Base-by-base conservation (phyloP, 2,888 invertebrate species). In the Andrena marginata region DNA sequence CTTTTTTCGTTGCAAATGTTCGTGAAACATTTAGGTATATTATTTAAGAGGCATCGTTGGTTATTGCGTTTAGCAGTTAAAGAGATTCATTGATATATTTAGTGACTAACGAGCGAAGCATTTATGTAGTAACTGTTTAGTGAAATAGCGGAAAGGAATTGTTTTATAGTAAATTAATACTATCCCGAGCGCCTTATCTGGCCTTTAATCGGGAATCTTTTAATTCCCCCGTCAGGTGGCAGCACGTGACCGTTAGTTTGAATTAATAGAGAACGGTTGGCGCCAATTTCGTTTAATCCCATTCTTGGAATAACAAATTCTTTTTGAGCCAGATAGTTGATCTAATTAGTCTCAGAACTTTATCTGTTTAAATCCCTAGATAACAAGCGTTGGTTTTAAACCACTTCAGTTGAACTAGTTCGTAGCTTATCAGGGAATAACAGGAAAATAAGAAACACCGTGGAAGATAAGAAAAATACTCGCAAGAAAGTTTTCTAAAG, bases 191-290 rank as follows among this genome's bases (percentile, higher is more conserved):
- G 31, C 10, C n/a, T 75, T 62, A 29, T 74, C 31, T 51, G 29
- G 65, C 26, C 64, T 68, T 20, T 69, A 62, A 65, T 70, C 31
- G 69, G 33, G 49, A 33, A 75, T 60, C 77, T 42, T 33, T 63
- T 54, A 2, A 60, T 48, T 63, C 42, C 6, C 35, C 59, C 86
- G 79, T 73, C 23, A 86, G 86, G 74, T 86, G 87, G 86, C 86
- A 87, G 87, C 86, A 86, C 86, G 16, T 49, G 72, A 48, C 20
- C 7, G 16, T 56, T 60, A 59, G 13, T 77, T 72, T 54, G 63
- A 80, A 69, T 71, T 49, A 51, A 35, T 8, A 35, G 48, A 64
- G 20, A 26, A 4, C 51, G 13, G 20, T 49, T 26, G n/a, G 51
- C 72, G 63, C n/a, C 49, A 33, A 48, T 68, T 49, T 60, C 23